Evolutionary conservation across 1,140 invertebrate species (phyloP).

Genomic region (Prorops nasuta): DNA sequence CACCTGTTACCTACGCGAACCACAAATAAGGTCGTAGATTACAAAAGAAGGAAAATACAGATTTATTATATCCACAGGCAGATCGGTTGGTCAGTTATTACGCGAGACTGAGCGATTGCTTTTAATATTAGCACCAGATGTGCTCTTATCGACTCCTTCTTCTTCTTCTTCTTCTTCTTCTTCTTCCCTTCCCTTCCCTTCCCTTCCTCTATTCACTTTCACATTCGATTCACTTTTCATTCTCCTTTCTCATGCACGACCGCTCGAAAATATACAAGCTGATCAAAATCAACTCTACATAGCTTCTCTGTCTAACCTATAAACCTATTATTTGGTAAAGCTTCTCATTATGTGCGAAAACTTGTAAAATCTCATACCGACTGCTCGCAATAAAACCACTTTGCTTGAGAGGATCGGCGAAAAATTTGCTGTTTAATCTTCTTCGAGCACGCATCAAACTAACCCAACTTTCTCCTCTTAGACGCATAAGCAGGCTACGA

Average conservation of each 20-base stretch:
- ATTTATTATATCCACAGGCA: slow-evolving; percentile 26
- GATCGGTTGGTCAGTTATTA: slow-evolving; percentile 43
- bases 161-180: slow-evolving; percentile 9
- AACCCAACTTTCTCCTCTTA: too few relatives aligned
- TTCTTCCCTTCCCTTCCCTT: slow-evolving; percentile 5
- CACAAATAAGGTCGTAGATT: slow-evolving; percentile 12
- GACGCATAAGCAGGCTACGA: too few relatives aligned
- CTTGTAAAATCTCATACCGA: too few relatives aligned
- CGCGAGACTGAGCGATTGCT: slow-evolving; percentile 44
- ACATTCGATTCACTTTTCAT: slow-evolving; percentile 1
- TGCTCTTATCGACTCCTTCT: slow-evolving; percentile 13
- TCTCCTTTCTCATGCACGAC: neutral
- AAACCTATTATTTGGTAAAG: too few relatives aligned
- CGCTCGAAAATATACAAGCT: slow-evolving; percentile 27
- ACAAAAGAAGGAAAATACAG: slow-evolving; percentile 4
- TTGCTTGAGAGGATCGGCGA: too few relatives aligned
- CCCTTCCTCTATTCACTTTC: slow-evolving; percentile 4
- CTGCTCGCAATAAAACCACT: too few relatives aligned
- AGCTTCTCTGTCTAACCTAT: too few relatives aligned
- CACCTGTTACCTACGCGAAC: slow-evolving; percentile 9
- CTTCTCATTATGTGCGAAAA: too few relatives aligned
- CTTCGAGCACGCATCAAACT: too few relatives aligned
- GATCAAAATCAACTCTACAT: too few relatives aligned
- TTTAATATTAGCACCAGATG: slow-evolving; percentile 49
- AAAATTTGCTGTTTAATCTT: too few relatives aligned